These are phyloP conservation scores for Cryptocephalus primarius DNA, from an alignment of 2,888 invertebrate genomes.

Conservation along the genomic window DNA sequence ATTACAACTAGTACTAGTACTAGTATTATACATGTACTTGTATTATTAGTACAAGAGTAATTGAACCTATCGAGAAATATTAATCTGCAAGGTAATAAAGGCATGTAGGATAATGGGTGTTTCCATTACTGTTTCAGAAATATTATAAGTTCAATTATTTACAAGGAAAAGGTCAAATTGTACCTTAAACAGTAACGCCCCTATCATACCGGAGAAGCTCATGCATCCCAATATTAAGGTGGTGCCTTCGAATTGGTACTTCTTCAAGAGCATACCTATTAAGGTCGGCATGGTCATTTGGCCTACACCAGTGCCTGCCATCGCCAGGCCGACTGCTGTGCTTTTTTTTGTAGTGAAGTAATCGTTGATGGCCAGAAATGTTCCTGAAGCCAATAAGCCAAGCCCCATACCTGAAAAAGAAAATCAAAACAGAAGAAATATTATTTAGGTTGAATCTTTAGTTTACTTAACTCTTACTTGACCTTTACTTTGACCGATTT, in stretches of 20 bases:
- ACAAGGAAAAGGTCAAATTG: too few species aligned
- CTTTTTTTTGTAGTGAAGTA: slow-evolving; percentile 59
- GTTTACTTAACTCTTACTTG: not conserved
- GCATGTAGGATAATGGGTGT: too few species aligned
- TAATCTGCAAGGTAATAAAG: too few species aligned
- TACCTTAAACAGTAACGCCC: slow-evolving; percentile 41
- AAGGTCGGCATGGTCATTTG: slow-evolving; percentile 65
- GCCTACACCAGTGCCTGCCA: slow-evolving; percentile 66
- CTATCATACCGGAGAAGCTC: slow-evolving; percentile 48
- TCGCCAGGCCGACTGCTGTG: slow-evolving; percentile 62
- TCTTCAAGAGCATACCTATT: slow-evolving; percentile 51
- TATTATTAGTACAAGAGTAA: too few species aligned
- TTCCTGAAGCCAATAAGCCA: slow-evolving; percentile 59
- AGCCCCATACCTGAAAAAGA: slow-evolving; percentile 48
- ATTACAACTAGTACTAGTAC: too few species aligned
- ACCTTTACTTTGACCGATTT: too few species aligned
- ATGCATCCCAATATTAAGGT: slow-evolving; percentile 51
- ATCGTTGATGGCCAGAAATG: slow-evolving; percentile 60
- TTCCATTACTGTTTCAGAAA: too few species aligned
- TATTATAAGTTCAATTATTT: too few species aligned
- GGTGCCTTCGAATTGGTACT: slow-evolving; percentile 53
- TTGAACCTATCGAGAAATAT: too few species aligned
- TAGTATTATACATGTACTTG: too few species aligned
- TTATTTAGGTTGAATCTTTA: not conserved
- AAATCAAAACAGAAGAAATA: too few species aligned